Evolutionary conservation across 2,888 invertebrate species (phyloP), one percentile per base, ranked within the genome.

Genomic region (Odontocolon sp.): DNA sequence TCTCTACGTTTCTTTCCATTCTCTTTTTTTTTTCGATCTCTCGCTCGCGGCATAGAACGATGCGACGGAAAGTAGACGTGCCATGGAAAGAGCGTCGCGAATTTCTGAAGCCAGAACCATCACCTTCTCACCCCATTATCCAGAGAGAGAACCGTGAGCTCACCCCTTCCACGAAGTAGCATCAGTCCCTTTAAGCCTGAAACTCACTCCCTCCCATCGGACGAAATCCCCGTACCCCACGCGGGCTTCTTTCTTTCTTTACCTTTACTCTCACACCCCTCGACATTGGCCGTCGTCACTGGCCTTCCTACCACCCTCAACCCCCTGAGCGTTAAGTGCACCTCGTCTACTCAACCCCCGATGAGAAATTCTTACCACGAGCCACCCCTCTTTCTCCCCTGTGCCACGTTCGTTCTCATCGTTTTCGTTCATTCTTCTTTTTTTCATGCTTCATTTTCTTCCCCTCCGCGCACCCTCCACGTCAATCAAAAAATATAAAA

Each of bases 301-400:
- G 71, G 52, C 67, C 73, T n/a, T 69, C 71, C 56, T 72, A 57
- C 78, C 69, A 45, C 75, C 69, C 78, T 69, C 78, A 26, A 63
- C 72, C 81, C 78, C 74, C 67, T 9, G 9, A 77, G 66, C 77
- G 81, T 83, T 86, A 85, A 86, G 85, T 86, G 85, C 85, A 83
- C 80, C 85, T 78, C 83, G 84, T 81, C 81, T 80, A 69, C 42
- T 77, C 78, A 64, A 52, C 68, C 73, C 72, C 56, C 80, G 70
- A 83, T 79, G 80, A 81, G 80, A 84, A 84, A 83, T 85, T 84
- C 77, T 77, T 78, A 77, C 81, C 80, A 57, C 80, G 64, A 77
- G 59, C 67, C 57, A 75, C 63, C 42, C 67, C 50, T 18, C 56
- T 26, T 38, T 52, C 57, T 23, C 28, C 31, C n/a, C 11, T 2